Conservation (phyloP, 2,797 vertebrate genomes). For the Galaxias olidus region DNA sequence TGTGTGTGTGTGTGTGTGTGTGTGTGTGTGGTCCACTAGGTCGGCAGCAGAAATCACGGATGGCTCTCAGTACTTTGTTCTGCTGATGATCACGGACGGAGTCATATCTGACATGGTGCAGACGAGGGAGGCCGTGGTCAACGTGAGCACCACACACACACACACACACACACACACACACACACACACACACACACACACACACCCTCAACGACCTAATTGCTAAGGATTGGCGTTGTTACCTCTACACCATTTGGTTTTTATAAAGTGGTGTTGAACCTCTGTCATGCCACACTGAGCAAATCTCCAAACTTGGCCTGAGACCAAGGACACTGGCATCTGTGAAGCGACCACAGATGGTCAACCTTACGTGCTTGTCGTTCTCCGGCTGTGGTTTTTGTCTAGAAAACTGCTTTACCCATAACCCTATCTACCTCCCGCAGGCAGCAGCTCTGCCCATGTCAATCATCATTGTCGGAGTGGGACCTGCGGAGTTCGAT, state of each 20-base stretch:
- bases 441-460: constrained; percentile 90
- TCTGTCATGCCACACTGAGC: too few species aligned
- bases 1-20: not conserved
- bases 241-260: too few species aligned
- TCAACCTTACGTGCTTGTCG: too few species aligned
- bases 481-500: constrained; percentile 95
- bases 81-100: constrained; percentile 85
- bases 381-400: too few species aligned
- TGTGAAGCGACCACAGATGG: too few species aligned
- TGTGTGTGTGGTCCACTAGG: constrained; percentile 49
- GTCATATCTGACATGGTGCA: constrained; percentile 88
- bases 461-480: constrained; percentile 95
- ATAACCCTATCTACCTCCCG: too few species aligned
- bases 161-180: not conserved
- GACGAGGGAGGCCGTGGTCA: constrained; percentile 87
- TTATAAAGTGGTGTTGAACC: too few species aligned
- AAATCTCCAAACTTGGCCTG: too few species aligned
- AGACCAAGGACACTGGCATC: too few species aligned
- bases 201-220: not conserved
- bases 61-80: constrained; percentile 85
- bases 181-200: too few species aligned
- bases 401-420: too few species aligned
- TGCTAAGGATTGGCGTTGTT: too few species aligned
- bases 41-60: constrained; percentile 78
- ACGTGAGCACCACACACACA: constrained; percentile 62